Percentiles rank a stretch among this genome's conserved stretches.
Conservation (phyloP, 2,113 vertebrate species). For the Brachyhypopomus occidentalis region DNA sequence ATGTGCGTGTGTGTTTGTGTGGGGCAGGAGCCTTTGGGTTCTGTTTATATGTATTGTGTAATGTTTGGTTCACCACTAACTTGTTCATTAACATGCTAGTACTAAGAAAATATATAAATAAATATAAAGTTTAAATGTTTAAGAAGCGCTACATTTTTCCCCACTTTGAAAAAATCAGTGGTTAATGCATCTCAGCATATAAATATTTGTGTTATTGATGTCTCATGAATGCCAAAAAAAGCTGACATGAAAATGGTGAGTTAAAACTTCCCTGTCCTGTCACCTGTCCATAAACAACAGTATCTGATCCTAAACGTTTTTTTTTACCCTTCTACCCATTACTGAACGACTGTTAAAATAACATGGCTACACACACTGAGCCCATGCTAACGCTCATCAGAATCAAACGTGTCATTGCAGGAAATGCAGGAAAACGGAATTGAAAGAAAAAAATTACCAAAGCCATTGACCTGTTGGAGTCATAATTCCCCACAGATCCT, state of each 20-base stretch:
- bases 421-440: slow-evolving; percentile 83
- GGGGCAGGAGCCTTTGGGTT: too few species aligned
- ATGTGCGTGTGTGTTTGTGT: not conserved
- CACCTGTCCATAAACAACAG: too few species aligned
- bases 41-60: too few species aligned
- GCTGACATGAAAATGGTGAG: too few species aligned
- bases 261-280: too few species aligned
- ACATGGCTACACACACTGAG: not conserved
- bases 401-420: slow-evolving; percentile 70
- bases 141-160: slow-evolving; percentile 9
- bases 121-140: not conserved
- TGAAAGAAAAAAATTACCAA: slow-evolving; percentile 95
- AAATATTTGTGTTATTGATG: too few species aligned
- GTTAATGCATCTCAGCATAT: not conserved
- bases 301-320: too few species aligned
- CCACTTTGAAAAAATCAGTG: slow-evolving; percentile 46
- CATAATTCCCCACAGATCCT: slow-evolving; percentile 96
- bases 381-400: not conserved
- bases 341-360: not conserved
- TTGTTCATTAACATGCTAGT: too few species aligned
- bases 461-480: slow-evolving; percentile 94
- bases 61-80: too few species aligned
- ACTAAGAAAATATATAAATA: not conserved
- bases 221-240: not conserved
- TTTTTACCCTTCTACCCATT: not conserved